phyloP scores from a whole-genome alignment of 2,888 invertebrate species.

The Galeruca laticollis region DNA sequence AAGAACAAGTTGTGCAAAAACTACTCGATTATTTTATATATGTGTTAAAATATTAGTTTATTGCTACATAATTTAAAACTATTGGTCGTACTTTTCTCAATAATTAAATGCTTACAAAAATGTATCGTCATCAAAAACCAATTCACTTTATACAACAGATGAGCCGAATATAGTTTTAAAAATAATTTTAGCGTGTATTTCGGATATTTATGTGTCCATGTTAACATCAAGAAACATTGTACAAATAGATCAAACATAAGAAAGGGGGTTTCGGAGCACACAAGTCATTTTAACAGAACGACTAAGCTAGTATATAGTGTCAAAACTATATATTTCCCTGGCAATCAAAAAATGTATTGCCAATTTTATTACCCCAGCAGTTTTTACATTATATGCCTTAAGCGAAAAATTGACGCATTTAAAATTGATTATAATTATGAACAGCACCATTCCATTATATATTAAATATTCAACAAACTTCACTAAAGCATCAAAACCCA shows the following conservation, averaged over 20 bases:
- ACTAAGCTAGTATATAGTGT: too few species aligned
- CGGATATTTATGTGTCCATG: neutral
- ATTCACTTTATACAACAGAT: neutral
- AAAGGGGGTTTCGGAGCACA: too few species aligned
- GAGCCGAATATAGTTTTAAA: too few species aligned
- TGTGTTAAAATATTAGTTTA: neutral
- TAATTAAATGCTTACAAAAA: neutral
- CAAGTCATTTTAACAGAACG: too few species aligned
- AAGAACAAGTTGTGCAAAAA: slow-evolving; percentile 2
- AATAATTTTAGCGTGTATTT: neutral
- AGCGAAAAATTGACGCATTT: neutral
- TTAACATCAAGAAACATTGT: neutral
- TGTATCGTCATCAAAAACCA: slow-evolving; percentile 11
- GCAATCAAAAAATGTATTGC: too few species aligned
- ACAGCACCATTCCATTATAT: slow-evolving; percentile 19
- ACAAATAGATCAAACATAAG: slow-evolving; percentile 1
- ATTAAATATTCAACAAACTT: slow-evolving; percentile 21
- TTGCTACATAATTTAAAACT: slow-evolving; percentile 16
- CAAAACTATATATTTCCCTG: too few species aligned
- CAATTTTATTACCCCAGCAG: too few species aligned
- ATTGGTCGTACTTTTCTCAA: neutral
- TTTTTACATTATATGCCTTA: too few species aligned
- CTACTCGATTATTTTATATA: slow-evolving; percentile 1
- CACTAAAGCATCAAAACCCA: slow-evolving; percentile 19
- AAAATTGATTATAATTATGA: neutral